Evolutionary conservation across 2,797 vertebrate genomes (phyloP).

Genomic region (Gallirallus australis): DNA sequence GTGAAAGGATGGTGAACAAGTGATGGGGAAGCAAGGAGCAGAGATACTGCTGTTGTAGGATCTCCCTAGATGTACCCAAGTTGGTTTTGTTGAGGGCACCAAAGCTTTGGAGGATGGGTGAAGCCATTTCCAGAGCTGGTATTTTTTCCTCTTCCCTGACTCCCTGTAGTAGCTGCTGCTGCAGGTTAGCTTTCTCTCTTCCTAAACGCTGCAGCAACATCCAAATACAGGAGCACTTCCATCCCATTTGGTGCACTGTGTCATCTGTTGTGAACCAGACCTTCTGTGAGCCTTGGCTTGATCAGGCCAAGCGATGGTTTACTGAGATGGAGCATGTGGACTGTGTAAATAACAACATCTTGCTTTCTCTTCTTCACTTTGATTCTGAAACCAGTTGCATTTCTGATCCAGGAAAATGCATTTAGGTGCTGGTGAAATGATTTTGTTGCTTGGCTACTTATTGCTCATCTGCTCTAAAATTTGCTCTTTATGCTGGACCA

Average conservation of each 20-base stretch:
- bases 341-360: not conserved
- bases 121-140: not conserved
- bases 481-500: constrained; percentile 9
- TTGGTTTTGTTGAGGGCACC: not conserved
- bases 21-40: not conserved
- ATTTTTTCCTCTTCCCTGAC: not conserved
- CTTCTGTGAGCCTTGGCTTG: not conserved
- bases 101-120: not conserved
- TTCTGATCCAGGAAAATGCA: constrained; percentile 26
- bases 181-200: not conserved
- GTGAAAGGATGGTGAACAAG: not conserved
- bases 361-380: not conserved
- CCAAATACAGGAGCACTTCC: not conserved
- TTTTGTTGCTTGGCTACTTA: constrained; percentile 71
- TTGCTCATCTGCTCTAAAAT: constrained; percentile 59
- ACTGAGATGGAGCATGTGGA: not conserved
- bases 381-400: constrained; percentile 33
- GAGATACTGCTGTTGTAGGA: not conserved
- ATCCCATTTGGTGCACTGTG: not conserved
- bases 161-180: not conserved
- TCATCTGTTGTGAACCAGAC: not conserved
- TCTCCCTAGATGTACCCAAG: not conserved
- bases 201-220: not conserved
- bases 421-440: constrained; percentile 47
- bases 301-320: not conserved